Evolutionary conservation across 2,113 vertebrate genomes (phyloP), one percentile per base, ranked within the genome.

Genomic region (Tenrec ecaudatus): DNA sequence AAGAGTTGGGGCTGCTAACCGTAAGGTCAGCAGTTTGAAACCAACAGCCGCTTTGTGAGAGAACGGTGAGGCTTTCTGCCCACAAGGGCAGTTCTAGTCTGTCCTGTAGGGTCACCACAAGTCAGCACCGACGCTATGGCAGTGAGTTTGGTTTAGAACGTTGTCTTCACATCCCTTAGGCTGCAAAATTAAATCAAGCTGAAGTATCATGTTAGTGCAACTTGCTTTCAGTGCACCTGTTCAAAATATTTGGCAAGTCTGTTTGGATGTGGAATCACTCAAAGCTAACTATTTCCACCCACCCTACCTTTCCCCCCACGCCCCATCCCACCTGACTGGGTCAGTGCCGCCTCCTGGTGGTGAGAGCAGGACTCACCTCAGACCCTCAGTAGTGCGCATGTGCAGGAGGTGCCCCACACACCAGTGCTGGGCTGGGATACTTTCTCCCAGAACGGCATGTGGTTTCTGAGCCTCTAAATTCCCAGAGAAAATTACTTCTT

Each of bases 401-500:
- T 2, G 8, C 4, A 0, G 84, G 14, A 78, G 6, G n/a, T 53
- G 62, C 3, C 8, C n/a, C 86, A 40, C 2, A 0, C 22, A 10
- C 0, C 38, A 1, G 19, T 3, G 0, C 76, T 16, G 23, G 3
- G 6, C 3, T 29, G 29, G 47, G 3, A 23, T n/a, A 11, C 40
- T 66, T 81, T 62, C 23, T 19, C 86, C 53, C 23, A 23, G 89
- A 38, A 22, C 82, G 58, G 58, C 76, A 19, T 88, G 92, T 93
- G 88, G 83, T 80, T 81, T 91, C 89, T 73, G 43, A 66, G 88
- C 90, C 68, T 33, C 71, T 31, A 40, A 40, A 66, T 87, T 79
- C 83, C 84, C 64, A 86, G 82, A 80, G 82, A 47, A 80, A 89
- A 92, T 91, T 82, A 88, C 90, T 88, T 87, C 69, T 47, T 80